Percentiles rank a stretch among this genome's conserved stretches.
Conservation (phyloP, 2,797 vertebrate species). For the Channa striata region DNA sequence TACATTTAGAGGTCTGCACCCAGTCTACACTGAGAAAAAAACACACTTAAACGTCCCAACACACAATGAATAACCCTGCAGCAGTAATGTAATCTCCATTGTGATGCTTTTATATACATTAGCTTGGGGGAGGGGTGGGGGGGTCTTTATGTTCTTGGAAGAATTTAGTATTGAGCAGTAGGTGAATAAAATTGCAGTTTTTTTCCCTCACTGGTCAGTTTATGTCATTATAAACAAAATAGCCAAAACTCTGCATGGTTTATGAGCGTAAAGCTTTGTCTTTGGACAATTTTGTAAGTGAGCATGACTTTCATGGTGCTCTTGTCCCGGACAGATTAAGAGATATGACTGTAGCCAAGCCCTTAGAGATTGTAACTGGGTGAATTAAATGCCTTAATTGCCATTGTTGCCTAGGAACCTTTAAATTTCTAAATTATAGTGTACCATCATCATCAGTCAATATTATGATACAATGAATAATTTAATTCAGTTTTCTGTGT, state of each 20-base stretch:
- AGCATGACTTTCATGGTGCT: constrained; percentile 65
- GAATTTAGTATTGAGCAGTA: constrained; percentile 45
- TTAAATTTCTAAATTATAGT: constrained; percentile 77
- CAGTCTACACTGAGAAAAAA: neutral
- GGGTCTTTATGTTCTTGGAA: constrained; percentile 23
- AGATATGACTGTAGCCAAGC: constrained; percentile 57
- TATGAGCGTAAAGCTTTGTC: constrained; percentile 57
- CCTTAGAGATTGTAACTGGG: constrained; percentile 63
- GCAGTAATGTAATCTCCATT: constrained; percentile 91
- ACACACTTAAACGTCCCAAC: constrained; percentile 13
- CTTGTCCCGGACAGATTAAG: constrained; percentile 70
- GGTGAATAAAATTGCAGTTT: constrained; percentile 26
- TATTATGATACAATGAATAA: constrained; percentile 85
- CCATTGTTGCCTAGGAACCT: constrained; percentile 74
- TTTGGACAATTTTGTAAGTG: constrained; percentile 59
- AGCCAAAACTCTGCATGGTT: constrained; percentile 35
- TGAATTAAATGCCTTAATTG: constrained; percentile 78
- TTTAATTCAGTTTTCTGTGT: constrained; percentile 76
- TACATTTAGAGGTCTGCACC: neutral
- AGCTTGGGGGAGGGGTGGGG: constrained; percentile 14
- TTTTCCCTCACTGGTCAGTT: constrained; percentile 9
- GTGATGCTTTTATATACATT: constrained; percentile 92
- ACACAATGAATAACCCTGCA: constrained; percentile 93
- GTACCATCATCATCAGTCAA: constrained; percentile 80
- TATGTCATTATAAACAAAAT: constrained; percentile 42